These are phyloP conservation scores for Elegia similella DNA, from an alignment of 2,888 invertebrate species.

Conservation along the genomic window DNA sequence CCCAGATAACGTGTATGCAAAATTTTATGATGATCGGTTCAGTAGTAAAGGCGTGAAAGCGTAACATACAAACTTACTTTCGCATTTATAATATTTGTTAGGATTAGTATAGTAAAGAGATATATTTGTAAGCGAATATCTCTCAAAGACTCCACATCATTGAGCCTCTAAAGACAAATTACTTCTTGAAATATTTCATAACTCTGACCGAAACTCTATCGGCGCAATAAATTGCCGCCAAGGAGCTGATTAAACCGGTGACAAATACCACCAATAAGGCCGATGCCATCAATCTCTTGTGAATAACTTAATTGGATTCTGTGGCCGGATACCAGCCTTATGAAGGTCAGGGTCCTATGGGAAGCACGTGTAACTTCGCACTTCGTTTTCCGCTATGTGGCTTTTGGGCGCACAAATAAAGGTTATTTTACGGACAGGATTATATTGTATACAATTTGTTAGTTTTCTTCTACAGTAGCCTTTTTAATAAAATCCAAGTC, in stretches of 20 bases:
- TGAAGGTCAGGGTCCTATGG: slow-evolving; percentile 36
- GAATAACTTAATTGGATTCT: slow-evolving; percentile 61
- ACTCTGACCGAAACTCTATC: slow-evolving; percentile 11
- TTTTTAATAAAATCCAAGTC: too few relatives aligned
- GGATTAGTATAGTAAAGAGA: too few relatives aligned
- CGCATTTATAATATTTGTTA: too few relatives aligned
- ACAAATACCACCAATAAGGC: slow-evolving; percentile 29
- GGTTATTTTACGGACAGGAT: too few relatives aligned
- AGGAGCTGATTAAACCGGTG: slow-evolving; percentile 28
- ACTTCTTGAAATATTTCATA: slow-evolving; percentile 12
- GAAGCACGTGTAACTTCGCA: slow-evolving; percentile 16
- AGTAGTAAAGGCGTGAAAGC: too few relatives aligned
- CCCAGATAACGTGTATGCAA: too few relatives aligned
- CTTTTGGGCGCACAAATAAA: too few relatives aligned
- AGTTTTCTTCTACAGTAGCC: too few relatives aligned
- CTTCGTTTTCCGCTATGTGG: slow-evolving; percentile 9
- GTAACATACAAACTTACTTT: too few relatives aligned
- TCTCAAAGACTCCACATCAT: not conserved
- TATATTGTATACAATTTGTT: too few relatives aligned
- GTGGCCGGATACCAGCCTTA: slow-evolving; percentile 38
- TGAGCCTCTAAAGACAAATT: not conserved
- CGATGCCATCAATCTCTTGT: slow-evolving; percentile 55
- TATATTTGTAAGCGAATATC: too few relatives aligned
- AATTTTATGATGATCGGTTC: too few relatives aligned
- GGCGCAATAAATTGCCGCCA: slow-evolving; percentile 26